Percentiles rank a stretch among this genome's conserved stretches.
phyloP scores from a whole-genome alignment of 2,797 vertebrate species.

The Erethizon dorsatum region DNA sequence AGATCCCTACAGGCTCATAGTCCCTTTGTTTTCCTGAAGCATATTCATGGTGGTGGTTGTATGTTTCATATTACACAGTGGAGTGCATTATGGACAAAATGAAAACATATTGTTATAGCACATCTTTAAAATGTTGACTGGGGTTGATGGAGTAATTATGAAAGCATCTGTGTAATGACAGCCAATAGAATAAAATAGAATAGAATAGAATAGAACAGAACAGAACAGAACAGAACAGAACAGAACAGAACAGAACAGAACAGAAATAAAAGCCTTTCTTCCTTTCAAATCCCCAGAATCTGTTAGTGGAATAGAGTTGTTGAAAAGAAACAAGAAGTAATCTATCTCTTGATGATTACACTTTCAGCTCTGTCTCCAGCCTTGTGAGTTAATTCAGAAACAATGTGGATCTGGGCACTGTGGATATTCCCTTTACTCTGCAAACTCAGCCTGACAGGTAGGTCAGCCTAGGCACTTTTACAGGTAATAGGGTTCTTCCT shows the following conservation, averaged over 20 bases:
- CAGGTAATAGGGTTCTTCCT: neutral
- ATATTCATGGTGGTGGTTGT: neutral
- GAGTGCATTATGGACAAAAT: neutral
- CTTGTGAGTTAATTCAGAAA: neutral
- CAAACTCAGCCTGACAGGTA: slow-evolving; percentile 74
- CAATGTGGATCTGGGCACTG: slow-evolving; percentile 63
- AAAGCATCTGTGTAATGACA: neutral
- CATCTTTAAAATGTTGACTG: neutral
- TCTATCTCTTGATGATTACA: neutral
- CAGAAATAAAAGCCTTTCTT: neutral
- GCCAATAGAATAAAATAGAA: neutral
- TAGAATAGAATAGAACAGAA: neutral
- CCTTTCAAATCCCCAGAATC: neutral
- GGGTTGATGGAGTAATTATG: neutral
- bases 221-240: neutral
- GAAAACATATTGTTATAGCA: neutral
- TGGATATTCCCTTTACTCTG: slow-evolving; percentile 65
- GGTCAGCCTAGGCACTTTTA: neutral
- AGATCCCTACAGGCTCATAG: neutral
- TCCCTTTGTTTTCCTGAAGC: neutral
- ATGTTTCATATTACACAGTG: neutral
- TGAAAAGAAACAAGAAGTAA: neutral
- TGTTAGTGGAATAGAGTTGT: neutral
- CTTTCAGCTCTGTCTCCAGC: slow-evolving; percentile 24
- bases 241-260: neutral